Conservation (phyloP, 2,888 invertebrate species). For the Mesochorus sp. region DNA sequence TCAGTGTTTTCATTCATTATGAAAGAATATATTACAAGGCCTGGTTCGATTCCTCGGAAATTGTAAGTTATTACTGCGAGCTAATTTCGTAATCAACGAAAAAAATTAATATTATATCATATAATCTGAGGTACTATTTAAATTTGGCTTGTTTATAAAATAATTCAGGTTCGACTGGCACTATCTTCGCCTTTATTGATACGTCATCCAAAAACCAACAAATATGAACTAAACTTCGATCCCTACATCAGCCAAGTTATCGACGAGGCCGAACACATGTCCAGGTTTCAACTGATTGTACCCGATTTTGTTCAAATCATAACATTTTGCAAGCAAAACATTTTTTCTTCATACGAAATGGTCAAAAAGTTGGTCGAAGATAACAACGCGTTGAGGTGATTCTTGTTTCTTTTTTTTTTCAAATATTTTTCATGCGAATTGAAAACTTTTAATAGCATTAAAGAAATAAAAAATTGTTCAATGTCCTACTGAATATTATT, state of each 20-base stretch:
- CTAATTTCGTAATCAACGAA: too few species aligned
- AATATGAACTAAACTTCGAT: constrained; percentile 89
- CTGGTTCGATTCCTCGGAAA: constrained; percentile 90
- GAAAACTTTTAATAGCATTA: too few species aligned
- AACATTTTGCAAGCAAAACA: constrained; percentile 88
- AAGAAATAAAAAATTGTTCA: too few species aligned
- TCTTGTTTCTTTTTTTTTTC: constrained; percentile 17
- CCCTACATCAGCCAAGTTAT: constrained; percentile 88
- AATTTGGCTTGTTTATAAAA: too few species aligned
- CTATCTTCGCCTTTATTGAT: constrained; percentile 88
- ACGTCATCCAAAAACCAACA: constrained; percentile 86
- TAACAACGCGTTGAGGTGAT: constrained; percentile 83
- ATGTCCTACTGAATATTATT: background rate
- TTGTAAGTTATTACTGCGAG: constrained; percentile 84
- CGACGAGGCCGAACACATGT: constrained; percentile 91
- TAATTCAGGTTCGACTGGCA: constrained; percentile 84
- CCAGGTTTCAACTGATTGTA: constrained; percentile 88
- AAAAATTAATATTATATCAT: too few species aligned
- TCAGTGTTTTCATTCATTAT: constrained; percentile 91
- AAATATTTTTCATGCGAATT: too few species aligned
- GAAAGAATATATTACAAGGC: constrained; percentile 92
- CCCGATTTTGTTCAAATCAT: constrained; percentile 90
- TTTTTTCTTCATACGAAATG: constrained; percentile 85
- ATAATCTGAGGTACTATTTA: too few species aligned
- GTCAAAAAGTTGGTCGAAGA: constrained; percentile 86